Evolutionary conservation across 1,140 invertebrate genomes (phyloP), one percentile per base, ranked within the genome.

Genomic region (Eciton burchellii): DNA sequence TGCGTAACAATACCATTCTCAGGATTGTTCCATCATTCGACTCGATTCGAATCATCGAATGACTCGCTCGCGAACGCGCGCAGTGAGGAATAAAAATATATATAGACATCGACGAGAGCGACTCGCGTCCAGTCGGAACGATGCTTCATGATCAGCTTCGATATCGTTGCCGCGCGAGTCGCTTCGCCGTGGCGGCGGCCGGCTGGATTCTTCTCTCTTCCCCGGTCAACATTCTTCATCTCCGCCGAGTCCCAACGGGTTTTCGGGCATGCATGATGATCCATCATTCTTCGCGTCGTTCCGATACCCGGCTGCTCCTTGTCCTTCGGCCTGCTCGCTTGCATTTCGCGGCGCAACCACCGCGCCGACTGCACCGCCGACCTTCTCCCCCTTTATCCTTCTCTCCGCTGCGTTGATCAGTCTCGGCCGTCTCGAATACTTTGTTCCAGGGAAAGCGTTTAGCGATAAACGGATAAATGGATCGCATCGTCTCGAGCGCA

Each of bases 261-360:
- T 88, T 88, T 87, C 84, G 85, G 86, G 83, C 88, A 81, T 84
- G 88, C 83, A 84, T 54, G 82, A 87, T 86, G 87, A 89, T 86
- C 89, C 88, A 89, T 89, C 89, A 90, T 90, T 87, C 84, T 89
- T 87, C 88, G 84, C 86, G 70, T 77, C 82, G 76, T 83, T 77
- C 83, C 74, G 71, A 89, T 88, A 82, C 82, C 16, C 62, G 74
- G 73, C 71, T 63, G 85, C 47, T 72, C 65, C 76, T 66, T 71
- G 59, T 82, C 74, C 59, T 84, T 81, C 79, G 71, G 11, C 85
- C 66, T 21, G 82, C 70, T 66, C 21, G 63, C 43, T 56, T 79
- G 74, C 74, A 57, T 77, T 88, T 84, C 47, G 82, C 86, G 65
- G 59, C 83, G 68, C 21, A 45, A 29, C 24, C 43, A n/a, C n/a